Base-by-base conservation (phyloP, 2,113 vertebrate species). In the Tautogolabrus adspersus region DNA sequence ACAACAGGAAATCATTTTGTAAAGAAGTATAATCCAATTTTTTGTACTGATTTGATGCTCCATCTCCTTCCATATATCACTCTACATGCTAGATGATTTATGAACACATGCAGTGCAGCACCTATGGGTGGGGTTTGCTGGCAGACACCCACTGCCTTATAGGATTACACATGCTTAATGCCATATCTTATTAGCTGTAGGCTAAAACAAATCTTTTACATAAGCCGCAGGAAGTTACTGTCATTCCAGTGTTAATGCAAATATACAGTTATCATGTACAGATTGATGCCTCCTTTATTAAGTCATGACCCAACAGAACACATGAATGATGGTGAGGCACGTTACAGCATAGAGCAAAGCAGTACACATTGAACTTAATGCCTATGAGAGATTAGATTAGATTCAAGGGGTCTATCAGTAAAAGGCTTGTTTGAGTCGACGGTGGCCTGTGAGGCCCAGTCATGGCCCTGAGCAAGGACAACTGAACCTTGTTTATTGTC, bases 401-500 rank as follows among this genome's bases (percentile, higher is more conserved):
- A 57, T 42, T 34, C 30, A 37, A 6, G 13, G 63, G 18, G 16
- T n/a, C 42, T 1, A 34, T n/a, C 65, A 42, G 65, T 66, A 19
- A 55, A 18, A 72, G 13, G 57, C n/a, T 46, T 49, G 65, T 34
- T 67, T 51, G 60, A 67, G 40, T 19, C 22, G 40, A 47, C 10
- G 1, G 55, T 57, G 51, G 40, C 12, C 67, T 42, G 44, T 6
- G 34, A 52, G 56, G 57, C 8, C 59, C 57, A 52, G 37, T 10
- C 0, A 19, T 37, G 38, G 55, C 62, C 78, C 66, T 16, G 67
- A 79, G 83, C 70, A 82, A 87, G 81, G 78, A 81, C 82, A 47
- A 59, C 18, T 15, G 37, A 72, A 75, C 67, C 52, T 9, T 71
- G 47, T 87, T 81, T 63, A 23, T 26, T 55, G 42, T 75, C 34